Percentiles rank a stretch among this genome's conserved stretches.
Evolutionary conservation across 2,113 vertebrate genomes (phyloP).

Genomic region (Apodemus sylvaticus): DNA sequence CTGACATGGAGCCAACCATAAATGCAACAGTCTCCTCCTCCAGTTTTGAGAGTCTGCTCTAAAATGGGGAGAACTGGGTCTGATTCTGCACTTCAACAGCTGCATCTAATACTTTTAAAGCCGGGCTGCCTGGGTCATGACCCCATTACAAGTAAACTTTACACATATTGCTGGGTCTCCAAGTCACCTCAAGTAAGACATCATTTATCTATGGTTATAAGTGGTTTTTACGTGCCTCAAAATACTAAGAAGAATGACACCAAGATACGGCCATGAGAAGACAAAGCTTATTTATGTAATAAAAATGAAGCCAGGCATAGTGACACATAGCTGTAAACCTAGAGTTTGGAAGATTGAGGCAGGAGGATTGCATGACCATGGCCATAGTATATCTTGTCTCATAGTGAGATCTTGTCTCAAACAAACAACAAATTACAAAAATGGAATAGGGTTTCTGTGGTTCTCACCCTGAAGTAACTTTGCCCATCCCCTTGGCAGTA

Average conservation of each 20-base stretch:
- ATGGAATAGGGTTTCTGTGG: not conserved
- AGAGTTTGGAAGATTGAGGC: not conserved
- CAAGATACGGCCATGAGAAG: not conserved
- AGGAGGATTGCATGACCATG: not conserved
- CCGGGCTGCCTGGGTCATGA: not conserved
- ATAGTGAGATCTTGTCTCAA: not conserved
- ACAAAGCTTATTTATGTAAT: not conserved
- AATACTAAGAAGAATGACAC: not conserved
- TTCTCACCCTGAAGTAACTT: not conserved
- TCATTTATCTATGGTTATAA: not conserved
- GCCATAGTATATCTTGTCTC: no score
- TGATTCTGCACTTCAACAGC: not conserved
- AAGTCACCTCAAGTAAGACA: fast-evolving
- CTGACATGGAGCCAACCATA: not conserved
- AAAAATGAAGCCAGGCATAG: not conserved
- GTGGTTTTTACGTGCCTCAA: not conserved
- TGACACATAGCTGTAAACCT: not conserved
- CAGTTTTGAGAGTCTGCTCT: not conserved
- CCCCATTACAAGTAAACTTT: not conserved
- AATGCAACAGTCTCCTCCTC: not conserved
- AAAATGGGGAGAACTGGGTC: not conserved
- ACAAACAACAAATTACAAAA: not conserved
- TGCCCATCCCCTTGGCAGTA: not conserved
- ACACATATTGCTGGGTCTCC: not conserved
- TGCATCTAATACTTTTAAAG: not conserved